Evolutionary conservation across 30 jellyfish, hydroid and myxozoan species (phyloP).

Genomic region (Calvadosia cruxmelitensis): DNA sequence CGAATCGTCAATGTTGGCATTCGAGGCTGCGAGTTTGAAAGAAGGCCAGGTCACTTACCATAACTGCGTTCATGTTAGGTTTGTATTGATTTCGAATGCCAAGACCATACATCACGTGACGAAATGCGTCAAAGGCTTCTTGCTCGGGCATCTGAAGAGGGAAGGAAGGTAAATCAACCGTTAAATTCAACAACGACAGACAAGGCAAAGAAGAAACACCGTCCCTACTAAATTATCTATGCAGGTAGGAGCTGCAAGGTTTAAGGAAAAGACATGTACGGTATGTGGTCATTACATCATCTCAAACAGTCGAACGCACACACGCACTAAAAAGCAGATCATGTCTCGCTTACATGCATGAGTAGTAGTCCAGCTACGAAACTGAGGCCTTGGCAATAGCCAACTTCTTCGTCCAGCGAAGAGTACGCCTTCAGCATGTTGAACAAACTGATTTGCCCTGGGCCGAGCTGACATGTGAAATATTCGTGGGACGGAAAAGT

Average conservation of each 20-base stretch:
- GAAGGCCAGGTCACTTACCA: too few relatives aligned
- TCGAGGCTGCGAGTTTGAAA: too few relatives aligned
- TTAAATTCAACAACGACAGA: too few relatives aligned
- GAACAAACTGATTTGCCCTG: constrained; percentile 88
- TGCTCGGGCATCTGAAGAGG: constrained; percentile 74
- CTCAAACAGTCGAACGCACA: background rate
- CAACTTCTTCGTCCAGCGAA: constrained; percentile 84
- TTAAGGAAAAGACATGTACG: background rate
- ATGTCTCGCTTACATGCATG: constrained; percentile 78
- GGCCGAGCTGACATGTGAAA: constrained; percentile 78
- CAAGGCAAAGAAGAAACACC: too few relatives aligned
- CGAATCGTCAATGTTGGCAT: too few relatives aligned
- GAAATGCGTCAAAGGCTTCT: constrained; percentile 69
- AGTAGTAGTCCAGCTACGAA: constrained; percentile 92
- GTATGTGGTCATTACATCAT: background rate
- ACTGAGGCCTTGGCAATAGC: constrained; percentile 98
- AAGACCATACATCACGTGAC: constrained; percentile 73
- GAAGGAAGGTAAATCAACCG: background rate
- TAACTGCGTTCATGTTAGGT: constrained; percentile 95
- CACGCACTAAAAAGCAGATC: background rate
- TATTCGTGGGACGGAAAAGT: constrained; percentile 90
- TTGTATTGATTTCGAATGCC: constrained; percentile 87
- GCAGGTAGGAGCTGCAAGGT: too few relatives aligned
- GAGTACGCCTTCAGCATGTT: constrained; percentile 74
- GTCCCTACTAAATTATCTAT: too few relatives aligned